Base-by-base conservation (phyloP, 2,113 vertebrate species). In the Antigone vipio region DNA sequence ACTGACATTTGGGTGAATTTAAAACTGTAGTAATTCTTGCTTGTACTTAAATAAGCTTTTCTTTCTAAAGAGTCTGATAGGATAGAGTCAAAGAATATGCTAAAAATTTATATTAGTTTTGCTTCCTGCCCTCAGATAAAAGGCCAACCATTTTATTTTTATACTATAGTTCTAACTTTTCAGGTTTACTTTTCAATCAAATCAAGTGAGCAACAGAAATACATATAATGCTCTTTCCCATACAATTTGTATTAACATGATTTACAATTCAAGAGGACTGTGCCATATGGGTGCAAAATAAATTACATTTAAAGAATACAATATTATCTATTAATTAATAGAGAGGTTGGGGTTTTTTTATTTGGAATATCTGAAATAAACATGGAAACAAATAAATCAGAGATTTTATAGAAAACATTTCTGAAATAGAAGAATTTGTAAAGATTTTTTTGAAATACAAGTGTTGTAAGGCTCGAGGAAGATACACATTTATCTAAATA, bases 271-370 rank as follows among this genome's bases (percentile, higher is more conserved):
- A 72, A 64, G 44, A 58, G 6, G 26, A 24, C 5, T 79, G 23
- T 3, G 8, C 44, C 5, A 1, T 29, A 68, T 2, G 2, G 7
- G 16, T 42, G 49, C 6, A 58, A 91, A 93, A 89, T 35, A 75
- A 47, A 35, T 62, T 58, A 6, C 8, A 21, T 30, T 79, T n/a
- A 45, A 44, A 82, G 2, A 73, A 53, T 50, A 47, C 2, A 12
- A 21, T 64, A 85, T 50, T 63, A 66, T 11, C 7, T 87, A 53
- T 64, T 58, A 49, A 58, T 56, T 85, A 62, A 27, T 22, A 34
- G 29, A 85, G 4, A 12, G 12, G 3, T 38, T 27, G 10, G 5
- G 3, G 0, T 3, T 47, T 69, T 47, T 24, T 10, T 44, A 4
- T 58, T 68, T 53, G 16, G 18, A 89, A 55, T 84, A 75, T 44